Conservation (phyloP, 2,888 invertebrate species). For the Stenolophus ochropezus region DNA sequence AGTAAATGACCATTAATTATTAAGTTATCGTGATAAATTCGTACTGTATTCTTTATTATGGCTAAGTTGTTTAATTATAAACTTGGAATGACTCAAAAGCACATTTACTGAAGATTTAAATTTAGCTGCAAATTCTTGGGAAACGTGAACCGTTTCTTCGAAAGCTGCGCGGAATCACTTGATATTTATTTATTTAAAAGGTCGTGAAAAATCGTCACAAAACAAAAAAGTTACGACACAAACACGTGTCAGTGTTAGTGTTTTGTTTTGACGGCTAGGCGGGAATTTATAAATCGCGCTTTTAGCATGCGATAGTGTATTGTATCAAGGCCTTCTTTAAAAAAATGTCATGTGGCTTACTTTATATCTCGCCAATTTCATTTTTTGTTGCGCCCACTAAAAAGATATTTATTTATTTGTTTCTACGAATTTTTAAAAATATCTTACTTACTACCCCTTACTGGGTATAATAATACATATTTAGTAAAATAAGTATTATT, state of each 20-base stretch:
- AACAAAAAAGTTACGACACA: conserved; percentile 15
- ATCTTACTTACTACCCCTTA: too few relatives aligned
- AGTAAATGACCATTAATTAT: background rate
- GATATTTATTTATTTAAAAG: conserved; percentile 12
- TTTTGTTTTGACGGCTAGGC: conserved; percentile 56
- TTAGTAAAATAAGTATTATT: too few relatives aligned
- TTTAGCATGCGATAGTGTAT: conserved; percentile 32
- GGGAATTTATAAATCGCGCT: conserved; percentile 21
- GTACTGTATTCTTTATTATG: background rate
- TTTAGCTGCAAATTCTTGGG: background rate
- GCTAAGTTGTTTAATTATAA: background rate
- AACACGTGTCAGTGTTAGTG: conserved; percentile 46
- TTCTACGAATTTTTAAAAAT: too few relatives aligned
- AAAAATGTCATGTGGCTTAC: too few relatives aligned
- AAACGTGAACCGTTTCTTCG: background rate
- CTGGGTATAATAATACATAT: too few relatives aligned
- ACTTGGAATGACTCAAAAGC: background rate
- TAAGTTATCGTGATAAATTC: background rate
- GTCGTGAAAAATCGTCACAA: conserved; percentile 4
- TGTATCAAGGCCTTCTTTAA: conserved; percentile 49
- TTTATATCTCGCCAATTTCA: too few relatives aligned
- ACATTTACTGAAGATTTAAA: background rate
- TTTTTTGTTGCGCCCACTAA: conserved; percentile 30
- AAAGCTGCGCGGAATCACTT: background rate
- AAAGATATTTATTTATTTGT: conserved; percentile 45